Evolutionary conservation across 2,888 invertebrate genomes (phyloP).

Genomic region (Apamea crenata): DNA sequence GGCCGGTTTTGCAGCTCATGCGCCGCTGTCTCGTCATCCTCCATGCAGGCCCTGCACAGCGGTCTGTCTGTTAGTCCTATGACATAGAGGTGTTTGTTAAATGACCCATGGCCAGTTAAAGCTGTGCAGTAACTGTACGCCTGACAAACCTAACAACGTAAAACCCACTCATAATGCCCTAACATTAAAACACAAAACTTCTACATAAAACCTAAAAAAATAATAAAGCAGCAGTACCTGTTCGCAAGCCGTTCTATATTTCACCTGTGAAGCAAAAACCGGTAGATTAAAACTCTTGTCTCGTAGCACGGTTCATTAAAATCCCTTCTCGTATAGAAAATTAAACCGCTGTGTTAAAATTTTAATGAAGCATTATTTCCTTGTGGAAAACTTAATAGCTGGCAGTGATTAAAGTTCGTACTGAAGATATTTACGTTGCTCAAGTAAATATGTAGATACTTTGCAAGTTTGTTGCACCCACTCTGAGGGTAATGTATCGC

Average conservation of each 20-base stretch:
- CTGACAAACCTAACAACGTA: neutral
- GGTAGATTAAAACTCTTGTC: slow-evolving; percentile 81
- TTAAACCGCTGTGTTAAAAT: slow-evolving; percentile 78
- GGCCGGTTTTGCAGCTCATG: too few relatives aligned
- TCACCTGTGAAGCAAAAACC: slow-evolving; percentile 60
- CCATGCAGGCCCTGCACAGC: too few relatives aligned
- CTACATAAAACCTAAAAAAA: neutral
- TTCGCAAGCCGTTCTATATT: slow-evolving; percentile 51
- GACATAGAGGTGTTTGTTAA: too few relatives aligned
- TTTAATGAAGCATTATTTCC: slow-evolving; percentile 82
- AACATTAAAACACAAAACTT: neutral
- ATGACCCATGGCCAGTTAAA: too few relatives aligned
- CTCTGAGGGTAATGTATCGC: slow-evolving; percentile 31
- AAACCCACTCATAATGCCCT: neutral
- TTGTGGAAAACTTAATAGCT: slow-evolving; percentile 77
- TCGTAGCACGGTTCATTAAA: slow-evolving; percentile 78
- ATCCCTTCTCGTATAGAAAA: slow-evolving; percentile 77
- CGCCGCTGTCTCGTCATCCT: too few relatives aligned
- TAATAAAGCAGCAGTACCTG: slow-evolving; percentile 25
- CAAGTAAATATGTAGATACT: slow-evolving; percentile 58
- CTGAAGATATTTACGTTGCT: slow-evolving; percentile 58
- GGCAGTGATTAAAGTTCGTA: slow-evolving; percentile 75
- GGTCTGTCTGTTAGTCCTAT: too few relatives aligned
- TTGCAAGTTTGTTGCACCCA: slow-evolving; percentile 51
- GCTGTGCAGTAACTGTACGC: too few relatives aligned